A percentile compares a stretch with the other conserved stretches of the same genome.
Evolutionary conservation across 1,140 invertebrate genomes (phyloP).

Genomic region (Hyles vespertilio): DNA sequence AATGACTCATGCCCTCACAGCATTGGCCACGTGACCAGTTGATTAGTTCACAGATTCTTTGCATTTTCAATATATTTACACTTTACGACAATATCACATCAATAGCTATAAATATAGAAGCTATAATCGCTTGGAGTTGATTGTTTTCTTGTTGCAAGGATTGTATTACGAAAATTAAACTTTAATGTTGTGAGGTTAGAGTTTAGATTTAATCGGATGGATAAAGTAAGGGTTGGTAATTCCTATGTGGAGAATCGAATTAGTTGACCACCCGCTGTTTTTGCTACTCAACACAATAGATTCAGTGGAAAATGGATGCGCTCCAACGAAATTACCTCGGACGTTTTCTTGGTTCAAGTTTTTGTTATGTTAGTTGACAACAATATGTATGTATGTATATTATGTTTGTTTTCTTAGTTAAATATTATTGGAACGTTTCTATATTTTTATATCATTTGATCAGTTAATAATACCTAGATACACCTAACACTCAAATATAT

Average conservation of each 20-base stretch:
- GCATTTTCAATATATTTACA: constrained; percentile 37
- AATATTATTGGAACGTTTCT: no score
- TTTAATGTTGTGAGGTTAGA: neutral
- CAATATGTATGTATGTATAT: neutral
- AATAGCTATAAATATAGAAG: constrained; percentile 11
- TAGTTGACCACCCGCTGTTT: constrained; percentile 64
- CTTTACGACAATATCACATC: constrained; percentile 1
- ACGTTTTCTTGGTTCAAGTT: constrained; percentile 19
- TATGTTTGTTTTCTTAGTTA: no score
- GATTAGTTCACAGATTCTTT: constrained; percentile 60
- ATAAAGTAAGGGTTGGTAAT: constrained; percentile 28
- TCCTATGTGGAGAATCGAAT: constrained; percentile 46
- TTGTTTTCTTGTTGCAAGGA: neutral
- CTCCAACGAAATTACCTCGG: constrained; percentile 39
- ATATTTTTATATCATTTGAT: no score
- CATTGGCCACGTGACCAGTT: constrained; percentile 50
- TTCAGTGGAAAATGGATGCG: constrained; percentile 41
- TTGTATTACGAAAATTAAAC: constrained; percentile 9
- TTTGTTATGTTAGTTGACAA: constrained; percentile 1
- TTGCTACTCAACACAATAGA: constrained; percentile 63
- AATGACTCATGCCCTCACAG: constrained; percentile 37
- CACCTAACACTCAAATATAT: no score
- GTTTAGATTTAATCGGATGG: constrained; percentile 20
- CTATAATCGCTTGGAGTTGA: constrained; percentile 10
- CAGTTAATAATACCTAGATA: no score